Conservation (phyloP, 1,140 invertebrate species). For the Linepithema humile region DNA sequence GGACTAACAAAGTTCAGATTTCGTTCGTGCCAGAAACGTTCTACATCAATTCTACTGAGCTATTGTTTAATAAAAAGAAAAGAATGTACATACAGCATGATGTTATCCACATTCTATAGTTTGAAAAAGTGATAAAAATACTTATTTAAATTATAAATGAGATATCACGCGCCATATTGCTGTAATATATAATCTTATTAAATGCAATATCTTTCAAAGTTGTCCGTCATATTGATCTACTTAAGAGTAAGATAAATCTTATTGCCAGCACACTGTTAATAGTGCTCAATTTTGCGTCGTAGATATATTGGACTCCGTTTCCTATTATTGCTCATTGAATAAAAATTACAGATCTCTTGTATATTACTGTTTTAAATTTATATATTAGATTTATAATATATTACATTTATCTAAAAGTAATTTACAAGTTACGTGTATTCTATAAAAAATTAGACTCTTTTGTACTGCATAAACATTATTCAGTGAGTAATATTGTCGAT, state of each 20-base stretch:
- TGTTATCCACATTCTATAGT: constrained; percentile 57
- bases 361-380: constrained; percentile 17
- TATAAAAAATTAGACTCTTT: not conserved
- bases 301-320: constrained; percentile 34
- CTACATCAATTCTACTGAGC: constrained; percentile 67
- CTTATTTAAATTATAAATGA: constrained; percentile 16
- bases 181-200: constrained; percentile 47
- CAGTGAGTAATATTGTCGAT: constrained; percentile 53
- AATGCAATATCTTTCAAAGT: constrained; percentile 44
- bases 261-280: constrained; percentile 51
- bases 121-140: constrained; percentile 37
- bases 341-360: not conserved
- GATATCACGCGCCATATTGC: constrained; percentile 61
- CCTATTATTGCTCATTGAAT: constrained; percentile 57
- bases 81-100: constrained; percentile 61
- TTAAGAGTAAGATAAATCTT: constrained; percentile 55
- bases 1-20: constrained; percentile 60
- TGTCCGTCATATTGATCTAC: constrained; percentile 34
- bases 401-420: not conserved
- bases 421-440: not conserved
- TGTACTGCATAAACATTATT: not conserved
- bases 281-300: constrained; percentile 48
- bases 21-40: constrained; percentile 72
- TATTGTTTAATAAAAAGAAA: constrained; percentile 72
- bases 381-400: not conserved